Evolutionary conservation across 2,797 vertebrate genomes (phyloP).

Genomic region (Neosilurus hyrtlii): DNA sequence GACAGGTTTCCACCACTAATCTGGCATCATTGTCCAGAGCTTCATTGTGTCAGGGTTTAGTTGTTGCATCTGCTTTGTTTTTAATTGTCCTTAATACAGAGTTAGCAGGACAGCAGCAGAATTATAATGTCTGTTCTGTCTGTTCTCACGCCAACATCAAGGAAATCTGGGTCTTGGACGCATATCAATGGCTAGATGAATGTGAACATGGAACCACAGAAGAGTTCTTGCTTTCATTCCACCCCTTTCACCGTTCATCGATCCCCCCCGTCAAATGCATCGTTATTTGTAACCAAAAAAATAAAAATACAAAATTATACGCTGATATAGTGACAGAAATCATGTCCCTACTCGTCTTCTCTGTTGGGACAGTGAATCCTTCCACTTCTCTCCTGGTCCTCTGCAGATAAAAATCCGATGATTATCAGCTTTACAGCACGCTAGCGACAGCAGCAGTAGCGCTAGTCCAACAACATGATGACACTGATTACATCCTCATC

Average conservation of each 20-base stretch:
- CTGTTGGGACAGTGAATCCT: not conserved
- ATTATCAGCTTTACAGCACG: conserved; percentile 60
- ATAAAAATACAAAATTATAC: too few species aligned
- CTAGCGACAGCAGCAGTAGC: conserved; percentile 49
- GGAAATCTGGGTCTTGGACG: not conserved
- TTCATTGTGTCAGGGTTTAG: conserved; percentile 56
- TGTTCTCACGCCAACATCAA: not conserved
- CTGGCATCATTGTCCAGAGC: conserved; percentile 61
- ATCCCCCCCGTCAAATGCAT: not conserved
- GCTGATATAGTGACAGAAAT: not conserved
- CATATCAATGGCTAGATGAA: not conserved
- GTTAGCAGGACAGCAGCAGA: conserved; percentile 12
- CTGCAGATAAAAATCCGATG: conserved; percentile 49
- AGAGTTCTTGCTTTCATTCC: not conserved
- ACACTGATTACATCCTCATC: conserved; percentile 64
- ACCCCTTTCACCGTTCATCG: not conserved
- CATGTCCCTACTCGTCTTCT: not conserved
- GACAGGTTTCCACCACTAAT: conserved; percentile 64
- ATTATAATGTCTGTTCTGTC: conserved; percentile 16
- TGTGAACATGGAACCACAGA: not conserved
- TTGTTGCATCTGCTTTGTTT: conserved; percentile 47
- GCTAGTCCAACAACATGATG: conserved; percentile 55
- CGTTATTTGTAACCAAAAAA: not conserved
- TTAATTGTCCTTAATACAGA: conserved; percentile 54
- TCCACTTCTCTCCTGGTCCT: conserved; percentile 9